Conservation (phyloP, 2,888 invertebrate species). For the Napeogenes sylphis region DNA sequence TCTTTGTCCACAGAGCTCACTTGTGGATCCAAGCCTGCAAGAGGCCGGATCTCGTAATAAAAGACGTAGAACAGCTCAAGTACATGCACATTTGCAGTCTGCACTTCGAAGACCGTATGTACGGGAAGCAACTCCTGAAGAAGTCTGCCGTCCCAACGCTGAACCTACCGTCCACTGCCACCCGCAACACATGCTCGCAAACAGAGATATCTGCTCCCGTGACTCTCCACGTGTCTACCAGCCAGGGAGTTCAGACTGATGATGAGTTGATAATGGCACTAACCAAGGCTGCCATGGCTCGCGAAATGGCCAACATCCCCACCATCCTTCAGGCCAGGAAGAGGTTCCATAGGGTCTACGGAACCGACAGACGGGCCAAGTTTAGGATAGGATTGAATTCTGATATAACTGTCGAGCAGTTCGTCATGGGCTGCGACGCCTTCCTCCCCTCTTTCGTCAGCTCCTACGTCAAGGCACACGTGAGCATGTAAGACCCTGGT, state of each 20-base stretch:
- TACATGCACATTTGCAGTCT: constrained; percentile 28
- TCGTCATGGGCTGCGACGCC: constrained; percentile 21
- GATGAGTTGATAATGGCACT: not conserved
- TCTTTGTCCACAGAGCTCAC: constrained; percentile 14
- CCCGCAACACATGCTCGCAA: constrained; percentile 15
- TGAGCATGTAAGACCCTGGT: constrained; percentile 5
- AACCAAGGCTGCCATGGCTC: not conserved
- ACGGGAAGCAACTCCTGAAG: constrained; percentile 30
- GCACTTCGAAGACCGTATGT: constrained; percentile 29
- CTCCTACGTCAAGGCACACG: constrained; percentile 19
- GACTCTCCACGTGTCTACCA: constrained; percentile 22
- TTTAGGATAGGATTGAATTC: not conserved
- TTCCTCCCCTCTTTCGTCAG: constrained; percentile 20
- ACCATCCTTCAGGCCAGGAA: constrained; percentile 1
- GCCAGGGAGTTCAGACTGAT: constrained; percentile 27
- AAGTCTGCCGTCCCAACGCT: constrained; percentile 34
- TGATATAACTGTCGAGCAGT: constrained; percentile 13
- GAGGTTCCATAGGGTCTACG: not conserved
- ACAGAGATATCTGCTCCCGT: constrained; percentile 19
- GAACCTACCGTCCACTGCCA: constrained; percentile 25
- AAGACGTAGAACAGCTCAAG: constrained; percentile 23
- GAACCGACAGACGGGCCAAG: not conserved
- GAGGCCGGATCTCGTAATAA: constrained; percentile 22
- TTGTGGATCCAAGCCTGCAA: constrained; percentile 26
- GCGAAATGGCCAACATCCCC: not conserved